Conservation (phyloP, 1,140 invertebrate genomes). For the Brachionus calyciflorus region DNA sequence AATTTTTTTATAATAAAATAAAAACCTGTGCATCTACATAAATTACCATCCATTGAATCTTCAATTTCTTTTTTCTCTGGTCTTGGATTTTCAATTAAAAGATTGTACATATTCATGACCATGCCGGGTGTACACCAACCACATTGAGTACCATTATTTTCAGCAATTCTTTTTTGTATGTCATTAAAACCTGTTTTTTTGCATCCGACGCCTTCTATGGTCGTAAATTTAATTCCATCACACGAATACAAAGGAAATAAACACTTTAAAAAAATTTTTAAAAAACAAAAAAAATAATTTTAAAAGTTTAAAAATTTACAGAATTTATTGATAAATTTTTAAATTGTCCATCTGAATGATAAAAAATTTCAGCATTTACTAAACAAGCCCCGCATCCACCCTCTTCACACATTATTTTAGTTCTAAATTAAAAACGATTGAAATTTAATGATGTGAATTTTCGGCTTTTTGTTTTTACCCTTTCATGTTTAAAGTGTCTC, state of each 20-base stretch:
- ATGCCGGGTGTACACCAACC: conserved; percentile 61
- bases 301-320: conserved; percentile 26
- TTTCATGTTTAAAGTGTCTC: conserved; percentile 20
- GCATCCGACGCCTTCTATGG: conserved; percentile 74
- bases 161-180: conserved; percentile 40
- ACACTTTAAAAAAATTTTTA: conserved; percentile 66
- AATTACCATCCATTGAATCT: conserved; percentile 55
- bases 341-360: conserved; percentile 63
- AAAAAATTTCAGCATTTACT: conserved; percentile 65
- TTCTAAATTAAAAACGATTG: conserved; percentile 58
- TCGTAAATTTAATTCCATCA: conserved; percentile 73
- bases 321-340: conserved; percentile 71
- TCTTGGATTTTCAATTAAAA: conserved; percentile 53
- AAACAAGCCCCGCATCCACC: conserved; percentile 78
- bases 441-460: too few species aligned
- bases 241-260: conserved; percentile 70
- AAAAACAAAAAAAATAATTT: not conserved
- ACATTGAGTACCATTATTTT: conserved; percentile 58
- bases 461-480: conserved; percentile 2
- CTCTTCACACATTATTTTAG: conserved; percentile 73
- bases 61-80: conserved; percentile 53
- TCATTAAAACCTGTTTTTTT: conserved; percentile 55
- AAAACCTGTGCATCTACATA: conserved; percentile 59
- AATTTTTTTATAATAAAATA: not conserved
- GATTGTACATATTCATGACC: conserved; percentile 59